A percentile compares a stretch with the other conserved stretches of the same genome.
phyloP scores from a whole-genome alignment of 2,113 vertebrate genomes.

The Cricetomys ansorgei region DNA sequence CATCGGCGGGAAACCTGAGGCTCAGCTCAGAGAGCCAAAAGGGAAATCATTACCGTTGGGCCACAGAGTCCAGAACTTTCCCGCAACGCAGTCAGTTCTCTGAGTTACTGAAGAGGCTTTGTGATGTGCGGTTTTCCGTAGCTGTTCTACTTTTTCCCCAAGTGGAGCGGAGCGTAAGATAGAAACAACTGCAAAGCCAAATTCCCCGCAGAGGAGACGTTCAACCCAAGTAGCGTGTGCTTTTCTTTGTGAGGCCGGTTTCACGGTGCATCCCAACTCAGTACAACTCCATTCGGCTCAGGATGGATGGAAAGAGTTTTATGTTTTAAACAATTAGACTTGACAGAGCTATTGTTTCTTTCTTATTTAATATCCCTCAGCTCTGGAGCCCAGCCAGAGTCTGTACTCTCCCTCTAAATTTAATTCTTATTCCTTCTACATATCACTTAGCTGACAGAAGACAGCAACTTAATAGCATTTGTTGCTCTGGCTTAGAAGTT shows the following conservation, averaged over 20 bases:
- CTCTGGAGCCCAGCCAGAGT: conserved; percentile 60
- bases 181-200: neutral
- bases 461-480: conserved; percentile 72
- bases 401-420: conserved; percentile 70
- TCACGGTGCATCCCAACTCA: neutral
- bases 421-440: conserved; percentile 74
- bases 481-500: conserved; percentile 56
- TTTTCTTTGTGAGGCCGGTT: conserved; percentile 4
- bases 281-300: neutral
- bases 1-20: neutral
- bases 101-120: neutral
- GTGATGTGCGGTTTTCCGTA: neutral
- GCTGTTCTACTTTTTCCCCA: conserved; percentile 9
- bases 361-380: conserved; percentile 58
- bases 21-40: neutral
- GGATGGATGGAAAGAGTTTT: conserved; percentile 62
- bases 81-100: neutral
- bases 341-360: conserved; percentile 57
- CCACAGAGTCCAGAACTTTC: neutral
- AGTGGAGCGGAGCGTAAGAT: neutral
- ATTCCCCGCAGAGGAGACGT: neutral
- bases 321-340: conserved; percentile 72
- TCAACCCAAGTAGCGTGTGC: neutral
- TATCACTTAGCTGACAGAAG: conserved; percentile 73
- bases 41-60: neutral